Evolutionary conservation across 2,888 invertebrate species (phyloP), one percentile per base, ranked within the genome.

Genomic region (Stenodera caucasica): DNA sequence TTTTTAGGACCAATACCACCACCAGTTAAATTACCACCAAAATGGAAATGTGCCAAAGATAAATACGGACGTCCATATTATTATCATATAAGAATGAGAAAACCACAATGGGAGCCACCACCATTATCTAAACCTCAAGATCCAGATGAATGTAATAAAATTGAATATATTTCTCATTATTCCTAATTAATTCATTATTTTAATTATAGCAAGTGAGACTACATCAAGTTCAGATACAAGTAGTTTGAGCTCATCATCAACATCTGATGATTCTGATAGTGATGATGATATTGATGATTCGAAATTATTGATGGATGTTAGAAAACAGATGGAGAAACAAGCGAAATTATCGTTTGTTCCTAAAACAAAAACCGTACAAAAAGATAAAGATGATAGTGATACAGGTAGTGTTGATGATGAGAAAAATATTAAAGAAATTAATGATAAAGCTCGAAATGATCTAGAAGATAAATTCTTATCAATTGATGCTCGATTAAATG

Each of bases 21-120:
- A 0, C 82, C 84, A 0, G 82, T 84, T 30, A 85, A 89, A 68
- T 81, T 96, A 60, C 94, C 95, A 0, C 90, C 90, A 0, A 86
- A 90, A 75, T 98, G 98, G 98, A 91, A 92, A 72, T 90, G 88
- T 71, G 91, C 93, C 0, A 84, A 86, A 63, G 96, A 96, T 77
- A 81, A 85, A 2, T 89, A 90, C 56, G 96, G 96, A 0, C 86
- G 94, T 66, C 86, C 89, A 0, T 98, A 96, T 80, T 98, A 95
- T 82, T 98, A 96, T 81, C 95, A 98, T 78, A 83, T 89, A 1
- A 90, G 89, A 78, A 83, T 89, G 53, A 82, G 92, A 7, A 84
- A 88, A 69, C 86, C 92, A 21, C 92, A 92, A 76, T 94, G 94
- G 94, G 81, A 87, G 67, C 91, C 91, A 30, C 90, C 90, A 11